These are phyloP conservation scores for Troides aeacus DNA, from an alignment of 2,888 invertebrate genomes.

Conservation along the genomic window DNA sequence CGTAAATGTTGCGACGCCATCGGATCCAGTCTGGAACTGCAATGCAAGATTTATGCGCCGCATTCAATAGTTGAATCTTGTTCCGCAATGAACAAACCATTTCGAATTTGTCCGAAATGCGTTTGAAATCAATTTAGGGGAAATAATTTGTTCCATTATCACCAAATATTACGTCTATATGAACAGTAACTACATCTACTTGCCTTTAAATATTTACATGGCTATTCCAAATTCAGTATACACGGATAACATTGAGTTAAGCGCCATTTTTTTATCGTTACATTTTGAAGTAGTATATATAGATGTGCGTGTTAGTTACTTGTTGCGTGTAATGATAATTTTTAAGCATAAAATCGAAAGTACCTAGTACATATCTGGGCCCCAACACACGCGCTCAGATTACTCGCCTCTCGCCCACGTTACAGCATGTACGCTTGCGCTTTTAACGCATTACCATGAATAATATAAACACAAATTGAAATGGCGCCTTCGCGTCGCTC, in stretches of 20 bases:
- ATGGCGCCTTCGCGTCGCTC: conserved; percentile 76
- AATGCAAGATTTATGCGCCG: conserved; percentile 47
- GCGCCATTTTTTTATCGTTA: conserved; percentile 61
- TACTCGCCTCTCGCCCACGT: conserved; percentile 62
- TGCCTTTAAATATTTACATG: neutral
- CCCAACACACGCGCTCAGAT: conserved; percentile 70
- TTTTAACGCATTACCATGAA: conserved; percentile 80
- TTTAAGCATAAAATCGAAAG: conserved; percentile 76
- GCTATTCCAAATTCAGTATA: conserved; percentile 32
- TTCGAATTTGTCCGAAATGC: conserved; percentile 28
- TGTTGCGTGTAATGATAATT: conserved; percentile 77
- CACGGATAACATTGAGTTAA: conserved; percentile 52
- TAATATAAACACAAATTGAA: conserved; percentile 79
- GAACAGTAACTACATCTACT: neutral
- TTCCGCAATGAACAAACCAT: conserved; percentile 32
- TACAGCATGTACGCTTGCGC: conserved; percentile 69
- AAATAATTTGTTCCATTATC: conserved; percentile 37
- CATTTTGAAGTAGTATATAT: conserved; percentile 72
- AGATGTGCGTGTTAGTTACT: conserved; percentile 59
- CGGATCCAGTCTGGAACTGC: conserved; percentile 49
- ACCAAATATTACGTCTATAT: neutral
- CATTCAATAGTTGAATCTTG: conserved; percentile 59
- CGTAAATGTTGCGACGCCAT: conserved; percentile 50
- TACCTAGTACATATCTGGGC: conserved; percentile 63
- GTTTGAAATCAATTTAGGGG: conserved; percentile 43